These are phyloP conservation scores for Brachyrhaphis roseni DNA, from an alignment of 2,797 vertebrate genomes.

Conservation along the genomic window DNA sequence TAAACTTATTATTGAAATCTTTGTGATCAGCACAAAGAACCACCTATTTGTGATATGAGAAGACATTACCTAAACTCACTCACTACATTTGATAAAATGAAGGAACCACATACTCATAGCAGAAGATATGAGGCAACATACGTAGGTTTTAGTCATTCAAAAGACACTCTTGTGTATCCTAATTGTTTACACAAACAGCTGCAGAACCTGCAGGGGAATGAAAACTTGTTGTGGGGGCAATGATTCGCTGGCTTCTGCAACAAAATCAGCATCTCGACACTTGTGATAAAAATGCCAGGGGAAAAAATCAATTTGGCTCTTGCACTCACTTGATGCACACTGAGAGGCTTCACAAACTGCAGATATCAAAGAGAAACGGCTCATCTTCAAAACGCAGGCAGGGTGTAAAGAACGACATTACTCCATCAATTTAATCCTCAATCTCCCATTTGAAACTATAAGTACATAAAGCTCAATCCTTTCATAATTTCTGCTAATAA, in stretches of 20 bases:
- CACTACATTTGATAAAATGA: conserved; percentile 2
- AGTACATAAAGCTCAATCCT: conserved; percentile 15
- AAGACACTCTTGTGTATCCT: conserved; percentile 38
- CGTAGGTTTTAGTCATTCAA: background rate
- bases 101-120: conserved; percentile 2
- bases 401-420: conserved; percentile 43
- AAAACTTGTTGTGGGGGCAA: conserved; percentile 49
- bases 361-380: conserved; percentile 64
- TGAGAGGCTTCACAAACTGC: conserved; percentile 58
- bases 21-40: background rate
- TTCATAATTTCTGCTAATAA: conserved; percentile 25
- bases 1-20: background rate
- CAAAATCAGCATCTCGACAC: conserved; percentile 68
- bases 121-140: background rate
- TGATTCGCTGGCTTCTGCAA: conserved; percentile 62
- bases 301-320: conserved; percentile 70
- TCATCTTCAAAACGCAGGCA: conserved; percentile 48
- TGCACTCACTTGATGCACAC: conserved; percentile 57
- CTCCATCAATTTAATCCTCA: conserved; percentile 45
- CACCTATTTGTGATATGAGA: background rate
- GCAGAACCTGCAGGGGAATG: conserved; percentile 39
- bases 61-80: background rate
- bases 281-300: conserved; percentile 61
- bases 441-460: conserved; percentile 34
- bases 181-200: conserved; percentile 55